Conservation (phyloP, 2,888 invertebrate genomes). For the Drymonia ruficornis region DNA sequence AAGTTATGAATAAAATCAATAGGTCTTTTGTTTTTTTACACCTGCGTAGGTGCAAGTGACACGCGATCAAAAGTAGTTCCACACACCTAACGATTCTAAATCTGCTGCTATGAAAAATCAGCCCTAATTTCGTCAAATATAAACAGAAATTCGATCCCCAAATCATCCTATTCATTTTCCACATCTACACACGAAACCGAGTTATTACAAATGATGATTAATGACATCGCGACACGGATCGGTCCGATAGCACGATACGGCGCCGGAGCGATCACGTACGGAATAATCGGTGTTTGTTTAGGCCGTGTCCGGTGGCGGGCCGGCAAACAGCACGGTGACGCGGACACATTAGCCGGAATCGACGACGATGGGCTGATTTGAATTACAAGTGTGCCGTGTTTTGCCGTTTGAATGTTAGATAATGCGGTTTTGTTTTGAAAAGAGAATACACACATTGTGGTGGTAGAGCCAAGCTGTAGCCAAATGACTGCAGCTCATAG, state of each 20-base stretch:
- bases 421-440: not conserved
- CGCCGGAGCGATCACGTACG: constrained; percentile 39
- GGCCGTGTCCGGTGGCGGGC: constrained; percentile 55
- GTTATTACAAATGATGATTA: constrained; percentile 35
- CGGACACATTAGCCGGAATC: constrained; percentile 65
- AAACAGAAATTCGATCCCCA: not conserved
- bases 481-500: no score
- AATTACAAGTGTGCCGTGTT: constrained; percentile 47
- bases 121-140: no score
- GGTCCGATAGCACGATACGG: constrained; percentile 25
- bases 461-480: no score
- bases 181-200: not conserved
- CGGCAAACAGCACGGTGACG: constrained; percentile 62
- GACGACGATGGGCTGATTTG: constrained; percentile 50
- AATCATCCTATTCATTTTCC: not conserved
- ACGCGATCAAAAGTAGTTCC: no score
- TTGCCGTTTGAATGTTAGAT: constrained; percentile 28
- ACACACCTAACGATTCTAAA: no score
- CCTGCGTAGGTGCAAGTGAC: no score
- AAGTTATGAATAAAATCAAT: no score
- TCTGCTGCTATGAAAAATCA: no score
- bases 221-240: constrained; percentile 38
- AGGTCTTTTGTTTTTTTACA: no score
- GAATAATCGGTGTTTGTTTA: constrained; percentile 76
- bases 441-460: not conserved